Evolutionary conservation across 53 echinoderm and acorn worm genomes (phyloP), one percentile per base, ranked within the genome.

Genomic region (Apostichopus leukothele): DNA sequence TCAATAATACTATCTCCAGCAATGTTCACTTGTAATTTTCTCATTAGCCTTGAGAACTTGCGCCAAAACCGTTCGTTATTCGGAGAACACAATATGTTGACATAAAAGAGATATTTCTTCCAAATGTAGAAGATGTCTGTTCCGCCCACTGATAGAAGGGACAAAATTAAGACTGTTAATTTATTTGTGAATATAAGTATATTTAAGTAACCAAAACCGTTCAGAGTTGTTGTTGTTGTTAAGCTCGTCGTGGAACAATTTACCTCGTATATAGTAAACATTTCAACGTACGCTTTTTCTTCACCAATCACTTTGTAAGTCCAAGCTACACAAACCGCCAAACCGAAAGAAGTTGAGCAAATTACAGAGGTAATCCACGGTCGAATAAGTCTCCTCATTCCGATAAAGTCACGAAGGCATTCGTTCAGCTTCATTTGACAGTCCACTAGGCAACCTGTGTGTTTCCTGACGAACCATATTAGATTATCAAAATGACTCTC

Each of bases 311-410:
- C 27, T 27, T 84, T 84, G 25, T 84, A 84, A 5, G 27, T 61
- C 84, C 84, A 84, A 10, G 84, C 84, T 5, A 84, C 53, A 8
- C 19, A 19, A 39, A 84, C 84, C 4, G 84, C 84, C 53, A 84
- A 21, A 16, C 84, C 84, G 66, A 84, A 84, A 61, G 66, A 27
- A 13, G 60, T 84, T 8, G 61, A 19, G 63, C 60, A 84, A 25
- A 84, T 60, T 9, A 84, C 84, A 22, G 27, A 60, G 19, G n/a
- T 59, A 18, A 84, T 84, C 84, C 84, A 84, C 5, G 84, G 84
- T 39, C 61, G 84, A 23, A 84, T 13, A 6, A 84, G 19, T 63
- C 60, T 27, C 21, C 61, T 61, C 21, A 84, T 60, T 20, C 20
- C 20, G 23, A 84, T 21, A 22, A 53, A 84, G 66, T 84, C 84